Evolutionary conservation across 2,888 invertebrate species (phyloP), one percentile per base, ranked within the genome.

Genomic region (Galeopsomyia nigrocyanea): DNA sequence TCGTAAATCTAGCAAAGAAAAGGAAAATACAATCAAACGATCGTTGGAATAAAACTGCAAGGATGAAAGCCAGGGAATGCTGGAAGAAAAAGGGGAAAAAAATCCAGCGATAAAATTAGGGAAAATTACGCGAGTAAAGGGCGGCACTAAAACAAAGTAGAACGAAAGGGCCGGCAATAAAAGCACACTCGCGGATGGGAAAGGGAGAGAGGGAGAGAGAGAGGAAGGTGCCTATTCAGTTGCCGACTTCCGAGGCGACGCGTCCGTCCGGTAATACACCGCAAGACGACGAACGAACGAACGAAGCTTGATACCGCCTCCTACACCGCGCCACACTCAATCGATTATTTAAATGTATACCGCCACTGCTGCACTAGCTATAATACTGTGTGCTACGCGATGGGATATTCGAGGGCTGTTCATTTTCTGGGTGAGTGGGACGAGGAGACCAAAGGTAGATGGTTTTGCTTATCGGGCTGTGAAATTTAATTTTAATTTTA

Each of bases 291-390:
- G 47, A 56, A 10, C 49, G 47, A 56, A 10, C 49, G 64, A 49
- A 46, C 60, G 60, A 61, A 53, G 22, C 26, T 19, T 49, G 61
- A 50, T 68, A 73, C 67, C 71, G 68, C 61, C 61, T 60, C 56
- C 68, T 56, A 49, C 69, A 71, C 22, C 64, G 53, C 69, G 73
- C 22, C 64, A 57, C 53, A 71, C 76, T 73, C 61, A 77, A 80
- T 80, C 80, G 80, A 80, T 80, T 79, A 79, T 80, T 79, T 73
- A 77, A 79, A 78, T 78, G 77, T 75, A 68, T 71, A 16, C 58
- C 75, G 68, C 74, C 73, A 71, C 74, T 74, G 74, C 76, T 3
- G 77, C 78, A 78, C 77, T 73, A 78, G 77, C 76, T 75, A 76
- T 73, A 51, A 53, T 7, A 39, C 39, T 39, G 13, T 7, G 31